A percentile compares a stretch with the other conserved stretches of the same genome.
Evolutionary conservation across 2,888 invertebrate species (phyloP).

Genomic region (Parapristionchus giblindavisi): DNA sequence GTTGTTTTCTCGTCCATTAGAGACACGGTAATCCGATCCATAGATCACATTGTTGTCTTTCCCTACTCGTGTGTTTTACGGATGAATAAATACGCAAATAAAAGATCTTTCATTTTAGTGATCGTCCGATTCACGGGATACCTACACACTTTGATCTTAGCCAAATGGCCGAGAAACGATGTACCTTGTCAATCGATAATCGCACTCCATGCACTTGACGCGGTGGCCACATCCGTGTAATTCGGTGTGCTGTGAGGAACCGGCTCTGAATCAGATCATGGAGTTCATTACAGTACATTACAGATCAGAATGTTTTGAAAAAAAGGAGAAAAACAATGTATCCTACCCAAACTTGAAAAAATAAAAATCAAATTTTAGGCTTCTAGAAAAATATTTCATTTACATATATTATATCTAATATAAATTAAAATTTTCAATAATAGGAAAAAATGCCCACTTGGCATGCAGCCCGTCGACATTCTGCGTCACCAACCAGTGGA

Average conservation of each 20-base stretch:
- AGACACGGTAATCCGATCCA: no score
- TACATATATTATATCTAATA: no score
- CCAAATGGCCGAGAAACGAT: no score
- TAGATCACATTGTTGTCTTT: no score
- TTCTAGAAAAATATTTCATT: neutral
- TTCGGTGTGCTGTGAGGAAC: slow-evolving; percentile 82
- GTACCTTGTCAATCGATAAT: slow-evolving; percentile 47
- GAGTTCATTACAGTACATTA: neutral
- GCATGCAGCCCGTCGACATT: slow-evolving; percentile 91
- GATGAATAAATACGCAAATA: no score
- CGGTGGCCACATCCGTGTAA: slow-evolving; percentile 81
- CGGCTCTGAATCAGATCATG: slow-evolving; percentile 80
- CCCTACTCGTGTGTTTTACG: no score
- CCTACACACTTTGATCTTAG: no score
- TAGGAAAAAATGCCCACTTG: slow-evolving; percentile 40
- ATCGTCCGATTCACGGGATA: no score
- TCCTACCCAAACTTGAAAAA: neutral
- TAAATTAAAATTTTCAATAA: neutral
- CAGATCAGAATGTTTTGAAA: neutral
- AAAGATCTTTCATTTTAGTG: no score
- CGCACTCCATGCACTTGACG: slow-evolving; percentile 60
- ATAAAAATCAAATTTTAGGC: neutral
- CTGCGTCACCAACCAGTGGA: slow-evolving; percentile 86
- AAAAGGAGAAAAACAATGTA: neutral
- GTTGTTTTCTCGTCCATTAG: no score